Base-by-base conservation (phyloP, 1,140 invertebrate species). In the Ectropis grisescens region DNA sequence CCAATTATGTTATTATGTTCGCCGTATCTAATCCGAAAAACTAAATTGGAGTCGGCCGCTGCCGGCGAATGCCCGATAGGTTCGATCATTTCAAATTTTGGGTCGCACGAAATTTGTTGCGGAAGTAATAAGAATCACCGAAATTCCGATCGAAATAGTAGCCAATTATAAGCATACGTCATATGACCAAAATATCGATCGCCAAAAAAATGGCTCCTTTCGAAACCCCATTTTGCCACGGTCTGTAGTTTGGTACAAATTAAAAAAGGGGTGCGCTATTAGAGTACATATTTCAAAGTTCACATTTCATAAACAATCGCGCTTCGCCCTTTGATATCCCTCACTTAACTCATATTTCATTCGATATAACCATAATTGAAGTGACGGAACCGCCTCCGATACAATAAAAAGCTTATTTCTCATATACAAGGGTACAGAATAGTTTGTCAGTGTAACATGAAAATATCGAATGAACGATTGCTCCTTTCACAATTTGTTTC, bases 1-100 rank as follows among this genome's bases (percentile, higher is more conserved):
- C 48, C 76, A 81, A 81, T 81, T 81, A 78, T 81, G 76, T 81
- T 79, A 78, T 81, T 81, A 81, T 81, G 69, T 79, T 68, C 60
- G 71, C 67, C 71, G 74, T 81, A 71, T 81, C 76, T 81, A 81
- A 81, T 81, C 68, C 69, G 60, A 78, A 81, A 79, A 79, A 79
- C 61, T 67, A 81, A 80, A 79, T 81, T 81, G 76, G 74, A 79
- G 68, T 69, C 47, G 59, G 60, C 59, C 70, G 72, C 76, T 78
- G 70, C 71, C 74, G 74, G 69, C 71, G 59, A 67, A 71, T 70
- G 72, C 54, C 61, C 65, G 62, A 74, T 75, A 75, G 61, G 64
- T 75, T 76, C 72, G 72, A 81, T 78, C 74, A 80, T 78, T 70
- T 70, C 60, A 64, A 69, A 56, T 76, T 67, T 60, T 61, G 71